Percentiles rank a stretch among this genome's conserved stretches.
phyloP scores from a whole-genome alignment of 1,140 invertebrate species.

The Drusus annulatus region DNA sequence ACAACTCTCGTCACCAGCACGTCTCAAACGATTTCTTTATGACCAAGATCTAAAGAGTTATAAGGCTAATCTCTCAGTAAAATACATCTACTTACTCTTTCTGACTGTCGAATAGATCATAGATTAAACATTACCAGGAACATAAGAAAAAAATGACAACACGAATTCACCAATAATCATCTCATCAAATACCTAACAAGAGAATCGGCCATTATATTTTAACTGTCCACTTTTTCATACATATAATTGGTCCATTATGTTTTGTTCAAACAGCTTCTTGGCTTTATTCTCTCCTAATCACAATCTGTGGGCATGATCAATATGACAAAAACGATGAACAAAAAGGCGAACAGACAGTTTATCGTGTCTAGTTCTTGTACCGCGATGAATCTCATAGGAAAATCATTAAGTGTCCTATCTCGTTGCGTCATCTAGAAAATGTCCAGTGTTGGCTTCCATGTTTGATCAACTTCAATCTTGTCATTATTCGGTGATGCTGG shows the following conservation, averaged over 20 bases:
- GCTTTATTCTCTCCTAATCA: slow-evolving; percentile 21
- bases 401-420: slow-evolving; percentile 35
- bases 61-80: too few relatives aligned
- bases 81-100: too few relatives aligned
- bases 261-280: slow-evolving; percentile 7
- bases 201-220: background rate
- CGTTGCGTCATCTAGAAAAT: slow-evolving; percentile 14
- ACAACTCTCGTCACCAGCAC: too few relatives aligned
- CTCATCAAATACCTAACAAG: background rate
- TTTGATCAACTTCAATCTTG: slow-evolving; percentile 22
- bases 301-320: slow-evolving; percentile 32
- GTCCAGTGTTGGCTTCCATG: slow-evolving; percentile 28
- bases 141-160: background rate
- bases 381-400: slow-evolving; percentile 5
- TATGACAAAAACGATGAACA: slow-evolving; percentile 27
- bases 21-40: too few relatives aligned
- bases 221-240: background rate
- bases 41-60: too few relatives aligned
- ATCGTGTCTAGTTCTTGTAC: slow-evolving; percentile 1
- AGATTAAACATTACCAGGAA: background rate
- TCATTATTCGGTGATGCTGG: slow-evolving; percentile 5
- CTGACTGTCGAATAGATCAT: background rate
- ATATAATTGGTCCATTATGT: slow-evolving; percentile 29
- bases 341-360: slow-evolving; percentile 18
- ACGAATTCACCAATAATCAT: background rate